Percentiles rank a stretch among this genome's conserved stretches.
These are phyloP conservation scores for Hydrolagus colliei DNA, from an alignment of 2,797 vertebrate species.

Conservation along the genomic window DNA sequence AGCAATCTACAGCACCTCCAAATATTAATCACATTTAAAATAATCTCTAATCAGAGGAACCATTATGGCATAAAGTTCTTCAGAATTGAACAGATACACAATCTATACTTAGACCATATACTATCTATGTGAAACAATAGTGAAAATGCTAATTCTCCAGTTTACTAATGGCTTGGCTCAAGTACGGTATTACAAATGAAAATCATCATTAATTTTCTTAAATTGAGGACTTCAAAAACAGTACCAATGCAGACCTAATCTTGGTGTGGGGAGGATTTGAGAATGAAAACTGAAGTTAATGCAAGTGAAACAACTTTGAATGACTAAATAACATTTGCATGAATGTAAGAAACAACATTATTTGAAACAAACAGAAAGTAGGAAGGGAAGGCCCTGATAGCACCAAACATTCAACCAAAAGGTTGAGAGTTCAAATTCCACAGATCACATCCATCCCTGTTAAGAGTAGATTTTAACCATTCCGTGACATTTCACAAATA, in stretches of 20 bases:
- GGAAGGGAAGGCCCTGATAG: not conserved
- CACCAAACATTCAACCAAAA: not conserved
- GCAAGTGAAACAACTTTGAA: not conserved
- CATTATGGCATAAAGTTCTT: no score
- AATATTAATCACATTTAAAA: no score
- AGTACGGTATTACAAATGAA: not conserved
- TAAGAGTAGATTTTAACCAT: not conserved
- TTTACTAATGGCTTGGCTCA: not conserved
- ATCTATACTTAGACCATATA: not conserved
- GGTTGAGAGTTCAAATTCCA: constrained; percentile 13
- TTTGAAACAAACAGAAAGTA: not conserved
- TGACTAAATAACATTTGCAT: not conserved
- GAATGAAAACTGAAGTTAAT: not conserved
- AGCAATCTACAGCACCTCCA: no score
- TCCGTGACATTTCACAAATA: not conserved
- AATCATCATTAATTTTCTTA: not conserved
- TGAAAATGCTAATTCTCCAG: not conserved
- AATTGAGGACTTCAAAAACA: not conserved
- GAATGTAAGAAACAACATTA: not conserved
- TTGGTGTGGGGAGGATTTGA: not conserved
- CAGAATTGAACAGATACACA: no score
- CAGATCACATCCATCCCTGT: not conserved
- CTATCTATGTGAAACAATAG: not conserved
- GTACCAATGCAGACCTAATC: not conserved
- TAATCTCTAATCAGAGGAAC: no score